Evolutionary conservation across 2,888 invertebrate species (phyloP), one percentile per base, ranked within the genome.

Genomic region (Agriopis aurantiaria): DNA sequence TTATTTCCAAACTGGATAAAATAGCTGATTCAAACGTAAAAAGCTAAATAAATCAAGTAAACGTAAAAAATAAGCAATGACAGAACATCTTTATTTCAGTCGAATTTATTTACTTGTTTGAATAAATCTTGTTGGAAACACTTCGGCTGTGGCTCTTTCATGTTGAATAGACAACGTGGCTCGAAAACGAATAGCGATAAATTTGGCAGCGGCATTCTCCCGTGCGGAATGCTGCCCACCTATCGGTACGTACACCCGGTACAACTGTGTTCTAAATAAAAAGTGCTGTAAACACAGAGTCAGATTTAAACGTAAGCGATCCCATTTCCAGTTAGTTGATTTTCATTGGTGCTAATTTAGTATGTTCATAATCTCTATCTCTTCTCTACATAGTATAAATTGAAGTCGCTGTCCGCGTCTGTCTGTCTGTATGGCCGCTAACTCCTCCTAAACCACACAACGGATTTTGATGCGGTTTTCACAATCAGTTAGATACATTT

Each of bases 121-220:
- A 69, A 82, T 85, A 83, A 82, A 86, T 86, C 80, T 81, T 71
- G 69, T 77, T 78, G 71, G 72, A 79, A 81, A 76, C 76, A 78
- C 76, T 75, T 71, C 61, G 71, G 59, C 74, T 78, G 77, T 81
- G 80, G 79, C 73, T 80, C 78, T 80, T 78, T 75, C 71, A 70
- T 75, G 74, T 77, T 72, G 74, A 70, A 77, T 77, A 80, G 80
- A 71, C 76, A 79, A 75, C 76, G 76, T 75, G 77, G 76, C 64
- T 71, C 55, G 72, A 83, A 83, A 80, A 84, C 72, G 78, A 75
- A 82, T 81, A 75, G 82, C 75, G 65, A 80, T 84, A 80, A 79
- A 82, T 75, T 84, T 83, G 82, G 84, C 82, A 81, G 69, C 68
- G 73, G 72, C 74, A 72, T 77, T 71, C 76, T 76, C 74, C 71